Evolutionary conservation across 2,888 invertebrate species (phyloP).

Genomic region (Sceliomorpha sp.): DNA sequence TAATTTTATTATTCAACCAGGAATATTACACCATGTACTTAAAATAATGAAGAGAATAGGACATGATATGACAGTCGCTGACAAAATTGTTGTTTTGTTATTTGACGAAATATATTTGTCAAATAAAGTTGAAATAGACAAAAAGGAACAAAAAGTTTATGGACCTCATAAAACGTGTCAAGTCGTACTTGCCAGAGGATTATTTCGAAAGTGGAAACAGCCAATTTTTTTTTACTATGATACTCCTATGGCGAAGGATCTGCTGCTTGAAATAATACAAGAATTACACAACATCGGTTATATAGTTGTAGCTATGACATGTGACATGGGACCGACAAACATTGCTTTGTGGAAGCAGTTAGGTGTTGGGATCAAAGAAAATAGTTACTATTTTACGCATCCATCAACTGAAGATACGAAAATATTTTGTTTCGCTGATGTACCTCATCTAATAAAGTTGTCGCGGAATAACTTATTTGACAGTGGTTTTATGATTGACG

Average conservation of each 20-base stretch:
- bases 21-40: conserved; percentile 13
- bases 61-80: conserved; percentile 7
- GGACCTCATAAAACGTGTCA: conserved; percentile 30
- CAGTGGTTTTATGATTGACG: no score
- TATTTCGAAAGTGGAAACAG: conserved; percentile 42
- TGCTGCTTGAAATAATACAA: conserved; percentile 23
- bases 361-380: no score
- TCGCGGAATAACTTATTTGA: conserved; percentile 23
- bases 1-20: conserved; percentile 6
- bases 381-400: no score
- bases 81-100: conserved; percentile 15
- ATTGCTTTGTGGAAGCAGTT: conserved; percentile 2
- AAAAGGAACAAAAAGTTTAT: conserved; percentile 21
- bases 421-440: conserved; percentile 27
- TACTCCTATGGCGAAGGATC: conserved; percentile 27
- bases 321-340: conserved; percentile 26
- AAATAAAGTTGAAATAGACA: conserved; percentile 18
- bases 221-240: conserved; percentile 45
- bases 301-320: conserved; percentile 30
- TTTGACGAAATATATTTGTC: conserved; percentile 35
- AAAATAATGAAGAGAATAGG: conserved; percentile 13
- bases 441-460: conserved; percentile 28
- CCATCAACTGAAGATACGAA: conserved; percentile 18
- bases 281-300: conserved; percentile 27
- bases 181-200: conserved; percentile 23